These are phyloP conservation scores for Phenganax subtilis DNA, from an alignment of 92 coral and sea anemone genomes.

Conservation along the genomic window DNA sequence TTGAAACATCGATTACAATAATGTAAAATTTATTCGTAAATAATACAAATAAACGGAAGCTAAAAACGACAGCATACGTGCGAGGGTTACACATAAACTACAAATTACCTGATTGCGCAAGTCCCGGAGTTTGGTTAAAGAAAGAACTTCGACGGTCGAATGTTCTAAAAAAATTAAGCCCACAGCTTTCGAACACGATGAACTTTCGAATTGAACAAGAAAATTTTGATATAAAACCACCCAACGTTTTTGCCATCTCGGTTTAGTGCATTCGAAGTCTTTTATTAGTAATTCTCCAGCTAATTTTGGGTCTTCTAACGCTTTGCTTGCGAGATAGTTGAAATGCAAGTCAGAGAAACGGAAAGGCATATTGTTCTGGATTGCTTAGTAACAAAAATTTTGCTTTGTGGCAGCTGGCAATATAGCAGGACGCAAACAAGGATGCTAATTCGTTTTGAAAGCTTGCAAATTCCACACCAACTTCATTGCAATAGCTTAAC, in stretches of 20 bases:
- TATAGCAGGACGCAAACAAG: neutral
- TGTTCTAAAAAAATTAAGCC: conserved; percentile 85
- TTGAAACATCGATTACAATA: too few relatives aligned
- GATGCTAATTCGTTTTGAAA: neutral
- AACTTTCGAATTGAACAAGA: conserved; percentile 76
- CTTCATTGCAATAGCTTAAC: neutral
- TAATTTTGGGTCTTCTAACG: conserved; percentile 62
- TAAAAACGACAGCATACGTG: neutral
- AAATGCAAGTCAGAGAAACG: conserved; percentile 74
- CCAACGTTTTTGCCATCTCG: conserved; percentile 88
- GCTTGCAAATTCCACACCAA: neutral
- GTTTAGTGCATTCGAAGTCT: conserved; percentile 58
- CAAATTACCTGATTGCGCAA: conserved; percentile 68
- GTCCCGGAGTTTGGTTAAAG: conserved; percentile 77
- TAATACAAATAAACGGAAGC: too few relatives aligned
- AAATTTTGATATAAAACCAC: conserved; percentile 82
- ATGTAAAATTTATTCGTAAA: too few relatives aligned
- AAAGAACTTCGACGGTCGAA: conserved; percentile 72
- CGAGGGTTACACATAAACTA: neutral
- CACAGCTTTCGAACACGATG: conserved; percentile 69
- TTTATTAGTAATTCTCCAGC: conserved; percentile 64
- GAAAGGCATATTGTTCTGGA: conserved; percentile 57
- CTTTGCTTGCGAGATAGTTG: conserved; percentile 62
- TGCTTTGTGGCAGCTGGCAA: neutral
- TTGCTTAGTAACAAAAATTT: neutral